A percentile compares a stretch with the other conserved stretches of the same genome.
Evolutionary conservation across 2,113 vertebrate species (phyloP).

Genomic region (Calypte anna): DNA sequence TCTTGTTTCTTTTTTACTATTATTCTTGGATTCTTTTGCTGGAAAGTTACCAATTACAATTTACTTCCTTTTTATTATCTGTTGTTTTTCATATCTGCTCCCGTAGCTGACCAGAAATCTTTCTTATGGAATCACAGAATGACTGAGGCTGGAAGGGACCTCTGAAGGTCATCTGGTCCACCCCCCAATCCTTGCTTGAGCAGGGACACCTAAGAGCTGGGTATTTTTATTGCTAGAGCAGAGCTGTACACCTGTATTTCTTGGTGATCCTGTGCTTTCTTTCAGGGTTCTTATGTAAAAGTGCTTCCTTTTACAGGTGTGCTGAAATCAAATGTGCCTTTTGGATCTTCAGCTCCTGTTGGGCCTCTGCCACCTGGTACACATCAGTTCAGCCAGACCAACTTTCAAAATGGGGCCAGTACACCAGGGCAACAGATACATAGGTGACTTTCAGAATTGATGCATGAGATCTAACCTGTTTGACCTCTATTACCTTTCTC

Average conservation of each 20-base stretch:
- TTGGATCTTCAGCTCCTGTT: slow-evolving; percentile 70
- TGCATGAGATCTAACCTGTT: background rate
- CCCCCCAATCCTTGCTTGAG: background rate
- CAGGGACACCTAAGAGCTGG: background rate
- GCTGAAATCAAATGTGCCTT: slow-evolving; percentile 78
- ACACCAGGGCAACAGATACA: slow-evolving; percentile 71
- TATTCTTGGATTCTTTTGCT: background rate
- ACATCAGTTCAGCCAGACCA: slow-evolving; percentile 72
- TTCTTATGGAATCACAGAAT: background rate
- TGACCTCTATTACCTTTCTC: background rate
- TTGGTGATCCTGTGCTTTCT: background rate
- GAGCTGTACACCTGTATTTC: background rate
- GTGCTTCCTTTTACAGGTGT: slow-evolving; percentile 71
- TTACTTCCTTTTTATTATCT: background rate
- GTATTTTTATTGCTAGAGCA: background rate
- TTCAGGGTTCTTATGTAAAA: background rate
- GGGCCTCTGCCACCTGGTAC: slow-evolving; percentile 68
- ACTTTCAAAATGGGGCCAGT: slow-evolving; percentile 77
- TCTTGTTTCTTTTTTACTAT: background rate
- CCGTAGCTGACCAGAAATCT: background rate
- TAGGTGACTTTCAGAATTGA: slow-evolving; percentile 74
- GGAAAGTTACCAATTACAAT: background rate
- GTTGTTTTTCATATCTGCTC: background rate
- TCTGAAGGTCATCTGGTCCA: background rate
- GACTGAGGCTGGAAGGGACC: background rate